Base-by-base conservation (phyloP, 2,113 vertebrate genomes). In the Glareola pratincola region DNA sequence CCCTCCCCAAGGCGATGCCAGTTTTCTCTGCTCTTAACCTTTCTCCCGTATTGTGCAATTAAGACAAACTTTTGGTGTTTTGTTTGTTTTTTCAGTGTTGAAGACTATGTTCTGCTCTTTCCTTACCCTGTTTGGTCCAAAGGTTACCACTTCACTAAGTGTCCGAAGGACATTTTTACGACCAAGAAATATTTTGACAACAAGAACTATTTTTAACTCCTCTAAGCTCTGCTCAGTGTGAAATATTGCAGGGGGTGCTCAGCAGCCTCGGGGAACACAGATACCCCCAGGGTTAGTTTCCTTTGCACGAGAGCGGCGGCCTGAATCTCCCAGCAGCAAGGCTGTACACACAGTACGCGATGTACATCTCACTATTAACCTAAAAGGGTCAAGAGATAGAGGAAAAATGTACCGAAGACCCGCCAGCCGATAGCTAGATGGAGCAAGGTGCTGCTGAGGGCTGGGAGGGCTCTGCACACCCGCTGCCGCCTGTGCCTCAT, bases 131-230 rank as follows among this genome's bases (percentile, higher is more conserved):
- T 74, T 72, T 73, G 48, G 92, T 94, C 85, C 93, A 96, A 96
- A 97, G 89, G 85, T 97, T 91, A 95, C 60, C 59, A 63, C 59
- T 95, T 92, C 77, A 91, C n/a, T 21, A 85, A 95, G 57, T 94
- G 85, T 72, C 92, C 91, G 92, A 82, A 59, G 74, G 96, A 95
- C 89, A 91, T 91, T 96, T 97, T 85, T 87, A 96, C 66, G 92
- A 77, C 34, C 73, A 77, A 94, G 79, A 92, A 88, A 80, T 85
- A 89, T 87, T 95, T 91, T 91, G 85, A 94, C 69, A 84, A 85
- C 68, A 78, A 90, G 66, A 72, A 86, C 83, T 96, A 93, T 95
- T 97, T 97, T 96, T 95, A 95, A 88, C 85, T 84, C 56, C 0
- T 1, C 39, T 89, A 57, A 88, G 57, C 66, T 95, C 78, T 85